Base-by-base conservation (phyloP, 2,113 vertebrate genomes). In the Spea multiplicata region DNA sequence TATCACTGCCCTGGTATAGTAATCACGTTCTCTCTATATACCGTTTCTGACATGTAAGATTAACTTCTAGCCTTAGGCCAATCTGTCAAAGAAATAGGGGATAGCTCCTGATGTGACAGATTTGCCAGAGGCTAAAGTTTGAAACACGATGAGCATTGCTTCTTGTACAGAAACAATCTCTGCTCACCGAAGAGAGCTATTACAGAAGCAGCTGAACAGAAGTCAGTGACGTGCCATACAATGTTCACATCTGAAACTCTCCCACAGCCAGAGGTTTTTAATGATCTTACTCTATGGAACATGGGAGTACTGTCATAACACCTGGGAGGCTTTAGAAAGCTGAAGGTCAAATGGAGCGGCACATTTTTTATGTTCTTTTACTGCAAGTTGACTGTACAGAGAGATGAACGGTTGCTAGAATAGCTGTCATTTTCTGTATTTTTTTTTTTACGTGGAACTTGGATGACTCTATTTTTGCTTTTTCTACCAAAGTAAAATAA, bases 71-170 rank as follows among this genome's bases (percentile, higher is more conserved):
- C 90, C 82, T 8, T 85, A 83, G 87, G 88, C 87, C 84, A 90
- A 89, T 91, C 89, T 92, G 90, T 91, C 91, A 92, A 83, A 89
- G 89, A 89, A 90, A 92, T 86, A 88, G 87, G 84, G 89, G 90
- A 89, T 87, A 89, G 91, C 89, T 90, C 85, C 86, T 86, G 82
- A 81, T 83, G 85, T 91, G 90, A 91, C 89, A 88, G 87, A 89
- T 90, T 89, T 91, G 90, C 91, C 86, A 88, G 89, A n/a, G 77
- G 90, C 90, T 88, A 85, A 88, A 83, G 83, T 90, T 89, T 88
- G 88, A 90, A 89, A 88, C 84, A 86, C 88, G 85, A 85, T 89
- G 83, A 83, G 83, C 88, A 89, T 90, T 91, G 86, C 86, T 88
- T 89, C 85, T 90, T 83, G 82, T 84, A 86, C 84, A 88, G 88